A percentile compares a stretch with the other conserved stretches of the same genome.
Conservation (phyloP, 1,140 invertebrate species). For the Tenebrio molitor region DNA sequence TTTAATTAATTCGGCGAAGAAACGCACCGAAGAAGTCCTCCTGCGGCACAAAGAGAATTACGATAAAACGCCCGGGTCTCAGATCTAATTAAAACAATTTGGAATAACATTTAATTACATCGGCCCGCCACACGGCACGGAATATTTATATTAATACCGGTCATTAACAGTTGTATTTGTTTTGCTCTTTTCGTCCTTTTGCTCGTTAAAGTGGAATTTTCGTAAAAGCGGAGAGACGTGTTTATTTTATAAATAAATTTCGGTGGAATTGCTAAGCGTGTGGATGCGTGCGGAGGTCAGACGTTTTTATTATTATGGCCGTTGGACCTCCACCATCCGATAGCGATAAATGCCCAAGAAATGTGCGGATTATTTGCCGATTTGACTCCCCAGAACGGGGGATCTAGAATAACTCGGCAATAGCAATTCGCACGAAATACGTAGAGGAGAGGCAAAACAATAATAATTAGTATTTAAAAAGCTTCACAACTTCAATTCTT, state of each 20-base stretch:
- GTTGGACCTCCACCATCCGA: too few species aligned
- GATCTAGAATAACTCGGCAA: too few species aligned
- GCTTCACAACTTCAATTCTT: too few species aligned
- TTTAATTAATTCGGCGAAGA: not conserved
- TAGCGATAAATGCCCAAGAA: too few species aligned
- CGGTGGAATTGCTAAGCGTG: not conserved
- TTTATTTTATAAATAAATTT: conserved; percentile 19
- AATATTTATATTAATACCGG: conserved; percentile 33
- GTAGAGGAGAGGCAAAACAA: too few species aligned
- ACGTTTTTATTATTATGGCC: too few species aligned
- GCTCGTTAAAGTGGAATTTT: conserved; percentile 22
- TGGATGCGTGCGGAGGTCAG: not conserved
- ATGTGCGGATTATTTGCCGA: too few species aligned
- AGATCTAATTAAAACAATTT: conserved; percentile 38
- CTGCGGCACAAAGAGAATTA: conserved; percentile 3
- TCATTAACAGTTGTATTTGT: conserved; percentile 27
- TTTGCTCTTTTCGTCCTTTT: conserved; percentile 28
- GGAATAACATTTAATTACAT: conserved; percentile 34
- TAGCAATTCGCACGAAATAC: too few species aligned
- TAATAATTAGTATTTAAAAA: too few species aligned
- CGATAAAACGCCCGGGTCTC: conserved; percentile 12
- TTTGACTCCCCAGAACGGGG: too few species aligned
- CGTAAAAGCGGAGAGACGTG: not conserved
- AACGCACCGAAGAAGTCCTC: not conserved
- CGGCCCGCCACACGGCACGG: conserved; percentile 6